Evolutionary conservation across 2,113 vertebrate species (phyloP).

Genomic region (Carlito syrichta): DNA sequence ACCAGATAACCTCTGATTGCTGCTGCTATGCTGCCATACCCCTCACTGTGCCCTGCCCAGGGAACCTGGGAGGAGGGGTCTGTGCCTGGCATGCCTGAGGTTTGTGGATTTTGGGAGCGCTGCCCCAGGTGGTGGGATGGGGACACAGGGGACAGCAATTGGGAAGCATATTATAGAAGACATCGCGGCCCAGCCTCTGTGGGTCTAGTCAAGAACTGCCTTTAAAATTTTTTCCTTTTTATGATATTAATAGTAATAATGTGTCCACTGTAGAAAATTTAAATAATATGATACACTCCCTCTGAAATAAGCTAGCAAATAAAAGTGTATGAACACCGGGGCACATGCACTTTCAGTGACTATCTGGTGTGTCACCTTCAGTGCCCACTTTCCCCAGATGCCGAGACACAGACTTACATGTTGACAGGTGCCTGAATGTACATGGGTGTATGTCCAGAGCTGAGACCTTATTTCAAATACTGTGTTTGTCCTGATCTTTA

Average conservation of each 20-base stretch:
- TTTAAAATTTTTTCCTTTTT: background rate
- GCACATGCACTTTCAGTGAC: too few species aligned
- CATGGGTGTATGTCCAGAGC: background rate
- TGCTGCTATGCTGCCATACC: background rate
- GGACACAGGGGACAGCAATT: too few species aligned
- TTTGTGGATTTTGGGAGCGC: too few species aligned
- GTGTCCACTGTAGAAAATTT: background rate
- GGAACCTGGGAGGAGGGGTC: background rate
- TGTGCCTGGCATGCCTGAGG: too few species aligned
- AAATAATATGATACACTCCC: background rate
- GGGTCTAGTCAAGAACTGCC: too few species aligned
- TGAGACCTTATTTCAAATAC: background rate
- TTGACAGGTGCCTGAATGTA: too few species aligned
- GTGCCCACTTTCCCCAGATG: too few species aligned
- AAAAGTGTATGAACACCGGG: background rate
- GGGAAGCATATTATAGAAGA: too few species aligned
- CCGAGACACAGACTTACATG: rapidly evolving
- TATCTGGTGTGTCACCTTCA: too few species aligned
- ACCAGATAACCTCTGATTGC: background rate
- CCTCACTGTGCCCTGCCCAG: background rate
- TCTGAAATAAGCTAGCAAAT: background rate
- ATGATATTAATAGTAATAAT: background rate
- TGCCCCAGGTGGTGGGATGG: background rate
- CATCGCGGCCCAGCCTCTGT: background rate
- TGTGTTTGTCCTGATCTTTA: background rate